These are phyloP conservation scores for Puffinus mauretanicus DNA, from an alignment of 2,113 vertebrate genomes.

Conservation along the genomic window DNA sequence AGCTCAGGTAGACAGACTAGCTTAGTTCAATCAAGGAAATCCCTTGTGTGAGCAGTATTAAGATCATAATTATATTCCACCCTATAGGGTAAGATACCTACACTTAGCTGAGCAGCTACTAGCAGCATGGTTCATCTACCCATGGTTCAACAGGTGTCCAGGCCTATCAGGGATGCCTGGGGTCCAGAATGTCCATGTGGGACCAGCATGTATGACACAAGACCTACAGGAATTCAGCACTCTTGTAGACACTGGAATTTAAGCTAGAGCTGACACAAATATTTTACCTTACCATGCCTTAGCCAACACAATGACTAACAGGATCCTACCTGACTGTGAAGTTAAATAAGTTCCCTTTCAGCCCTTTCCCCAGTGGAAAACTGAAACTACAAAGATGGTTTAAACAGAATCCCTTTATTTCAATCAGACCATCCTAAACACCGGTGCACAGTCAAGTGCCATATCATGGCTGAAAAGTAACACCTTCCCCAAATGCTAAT, in stretches of 20 bases:
- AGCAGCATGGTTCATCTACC: not conserved
- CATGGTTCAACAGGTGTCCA: not conserved
- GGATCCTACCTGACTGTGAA: not conserved
- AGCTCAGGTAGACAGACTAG: not conserved
- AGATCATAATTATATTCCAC: not conserved
- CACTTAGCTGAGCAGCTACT: not conserved
- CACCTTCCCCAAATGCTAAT: not conserved
- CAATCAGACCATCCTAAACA: not conserved
- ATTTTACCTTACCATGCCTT: not conserved
- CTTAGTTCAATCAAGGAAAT: not conserved
- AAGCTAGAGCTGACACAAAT: not conserved
- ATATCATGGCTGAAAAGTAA: not conserved
- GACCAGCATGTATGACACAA: not conserved
- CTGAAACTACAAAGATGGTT: not conserved
- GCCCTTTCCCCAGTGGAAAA: not conserved
- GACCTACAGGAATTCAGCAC: not conserved
- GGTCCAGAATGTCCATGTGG: not conserved
- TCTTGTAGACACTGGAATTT: not conserved
- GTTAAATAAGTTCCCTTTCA: not conserved
- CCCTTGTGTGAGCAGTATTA: not conserved
- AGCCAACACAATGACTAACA: not conserved
- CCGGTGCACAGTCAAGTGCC: accelerated
- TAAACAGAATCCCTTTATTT: not conserved
- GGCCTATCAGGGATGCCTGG: not conserved
- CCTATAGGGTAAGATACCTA: not conserved